Evolutionary conservation across 2,113 vertebrate genomes (phyloP).

Genomic region (Myiopsitta monachus): DNA sequence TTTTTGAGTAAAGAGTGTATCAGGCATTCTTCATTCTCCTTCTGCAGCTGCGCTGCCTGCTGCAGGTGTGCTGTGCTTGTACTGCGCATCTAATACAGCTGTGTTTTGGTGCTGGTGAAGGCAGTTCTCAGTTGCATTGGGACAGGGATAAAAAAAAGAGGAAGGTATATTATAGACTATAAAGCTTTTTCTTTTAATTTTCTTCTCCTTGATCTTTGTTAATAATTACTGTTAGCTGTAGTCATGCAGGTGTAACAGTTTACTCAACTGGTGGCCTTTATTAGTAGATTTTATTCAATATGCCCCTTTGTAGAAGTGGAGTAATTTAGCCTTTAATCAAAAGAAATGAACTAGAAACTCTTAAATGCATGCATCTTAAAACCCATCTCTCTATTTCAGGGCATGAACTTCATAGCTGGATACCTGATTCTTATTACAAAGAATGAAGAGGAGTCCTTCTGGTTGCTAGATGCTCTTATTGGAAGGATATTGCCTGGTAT

Average conservation of each 20-base stretch:
- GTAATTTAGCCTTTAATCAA: neutral
- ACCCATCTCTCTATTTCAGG: slow-evolving; percentile 74
- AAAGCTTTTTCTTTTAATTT: neutral
- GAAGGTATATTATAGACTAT: neutral
- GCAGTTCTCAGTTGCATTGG: neutral
- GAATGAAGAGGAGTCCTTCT: slow-evolving; percentile 92
- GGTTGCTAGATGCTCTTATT: slow-evolving; percentile 92
- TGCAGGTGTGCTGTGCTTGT: neutral
- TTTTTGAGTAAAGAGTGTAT: neutral
- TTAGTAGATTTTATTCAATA: neutral
- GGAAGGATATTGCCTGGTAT: slow-evolving; percentile 91
- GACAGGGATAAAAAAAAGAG: neutral
- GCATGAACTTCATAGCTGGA: slow-evolving; percentile 96
- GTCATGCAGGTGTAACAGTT: neutral
- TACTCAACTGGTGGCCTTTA: neutral
- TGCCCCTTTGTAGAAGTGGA: neutral
- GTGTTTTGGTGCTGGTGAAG: neutral
- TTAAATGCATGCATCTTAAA: neutral
- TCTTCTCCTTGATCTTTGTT: neutral
- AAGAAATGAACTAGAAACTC: neutral
- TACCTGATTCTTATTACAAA: slow-evolving; percentile 92
- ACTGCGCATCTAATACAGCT: neutral
- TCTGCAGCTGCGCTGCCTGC: neutral
- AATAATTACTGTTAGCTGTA: neutral
- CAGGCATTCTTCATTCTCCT: neutral